These are phyloP conservation scores for Chionomys nivalis DNA, from an alignment of 2,113 vertebrate genomes.

Conservation along the genomic window DNA sequence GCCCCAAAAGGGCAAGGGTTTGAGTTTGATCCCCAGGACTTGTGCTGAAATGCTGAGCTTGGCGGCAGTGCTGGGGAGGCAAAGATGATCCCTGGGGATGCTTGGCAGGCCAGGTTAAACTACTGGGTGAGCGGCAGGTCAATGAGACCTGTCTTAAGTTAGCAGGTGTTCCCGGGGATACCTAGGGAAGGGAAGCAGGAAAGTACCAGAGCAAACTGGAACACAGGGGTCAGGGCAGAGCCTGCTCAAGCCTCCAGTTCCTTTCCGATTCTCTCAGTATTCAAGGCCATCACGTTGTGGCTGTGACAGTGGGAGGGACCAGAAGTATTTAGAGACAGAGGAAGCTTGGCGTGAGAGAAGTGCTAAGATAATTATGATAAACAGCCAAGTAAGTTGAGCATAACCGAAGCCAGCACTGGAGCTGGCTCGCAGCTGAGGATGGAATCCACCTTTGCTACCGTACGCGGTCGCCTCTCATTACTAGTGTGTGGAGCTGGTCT, in stretches of 20 bases:
- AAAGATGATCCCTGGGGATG: background rate
- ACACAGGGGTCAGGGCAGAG: background rate
- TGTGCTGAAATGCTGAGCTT: background rate
- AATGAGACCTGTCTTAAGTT: background rate
- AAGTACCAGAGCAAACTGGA: background rate
- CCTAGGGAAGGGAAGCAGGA: background rate
- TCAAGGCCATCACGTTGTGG: background rate
- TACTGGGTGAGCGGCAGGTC: background rate
- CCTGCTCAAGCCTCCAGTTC: background rate
- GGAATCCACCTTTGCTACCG: background rate
- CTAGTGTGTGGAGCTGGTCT: background rate
- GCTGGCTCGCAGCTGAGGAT: background rate
- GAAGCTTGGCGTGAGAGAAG: background rate
- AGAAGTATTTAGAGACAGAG: slow-evolving; percentile 7
- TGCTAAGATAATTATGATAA: too few species aligned
- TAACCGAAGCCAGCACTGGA: background rate
- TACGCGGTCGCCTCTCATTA: background rate
- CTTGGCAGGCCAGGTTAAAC: background rate
- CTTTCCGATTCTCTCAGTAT: slow-evolving; percentile 18
- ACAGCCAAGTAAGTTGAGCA: background rate
- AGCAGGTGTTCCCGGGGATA: background rate
- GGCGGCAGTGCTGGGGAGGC: background rate
- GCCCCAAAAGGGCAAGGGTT: background rate
- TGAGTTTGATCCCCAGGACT: background rate
- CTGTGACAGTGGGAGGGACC: background rate